phyloP scores from a whole-genome alignment of 2,113 vertebrate species.

The Misgurnus anguillicaudatus region DNA sequence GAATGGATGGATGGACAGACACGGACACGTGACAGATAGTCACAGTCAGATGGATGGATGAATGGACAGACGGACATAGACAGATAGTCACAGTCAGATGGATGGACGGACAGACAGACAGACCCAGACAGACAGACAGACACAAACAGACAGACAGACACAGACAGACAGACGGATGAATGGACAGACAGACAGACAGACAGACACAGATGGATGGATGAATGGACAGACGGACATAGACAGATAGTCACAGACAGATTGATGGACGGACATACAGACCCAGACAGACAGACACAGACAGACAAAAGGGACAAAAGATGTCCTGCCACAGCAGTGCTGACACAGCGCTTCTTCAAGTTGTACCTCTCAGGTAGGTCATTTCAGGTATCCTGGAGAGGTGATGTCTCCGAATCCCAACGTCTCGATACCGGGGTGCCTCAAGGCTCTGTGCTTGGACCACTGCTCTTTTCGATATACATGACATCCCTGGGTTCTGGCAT shows the following conservation, averaged over 20 bases:
- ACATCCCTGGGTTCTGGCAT: no score
- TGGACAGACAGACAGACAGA: not conserved
- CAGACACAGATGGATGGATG: slow-evolving; percentile 18
- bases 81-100: not conserved
- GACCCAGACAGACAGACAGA: no score
- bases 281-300: not conserved
- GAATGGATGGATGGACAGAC: not conserved
- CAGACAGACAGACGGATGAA: not conserved
- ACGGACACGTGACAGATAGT: not conserved
- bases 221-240: not conserved
- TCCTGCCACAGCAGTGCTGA: no score
- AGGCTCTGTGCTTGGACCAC: no score
- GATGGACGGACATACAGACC: not conserved
- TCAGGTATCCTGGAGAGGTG: no score
- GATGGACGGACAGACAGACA: not conserved
- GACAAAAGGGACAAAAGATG: not conserved
- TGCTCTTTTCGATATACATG: no score
- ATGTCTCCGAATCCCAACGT: no score
- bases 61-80: not conserved
- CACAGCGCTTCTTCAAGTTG: no score
- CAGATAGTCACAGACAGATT: not conserved
- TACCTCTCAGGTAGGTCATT: no score
- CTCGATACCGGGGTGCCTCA: no score
- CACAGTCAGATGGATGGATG: not conserved
- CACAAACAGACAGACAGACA: no score